Conservation (phyloP, 2,113 vertebrate genomes). For the Dolichotis patagonum region DNA sequence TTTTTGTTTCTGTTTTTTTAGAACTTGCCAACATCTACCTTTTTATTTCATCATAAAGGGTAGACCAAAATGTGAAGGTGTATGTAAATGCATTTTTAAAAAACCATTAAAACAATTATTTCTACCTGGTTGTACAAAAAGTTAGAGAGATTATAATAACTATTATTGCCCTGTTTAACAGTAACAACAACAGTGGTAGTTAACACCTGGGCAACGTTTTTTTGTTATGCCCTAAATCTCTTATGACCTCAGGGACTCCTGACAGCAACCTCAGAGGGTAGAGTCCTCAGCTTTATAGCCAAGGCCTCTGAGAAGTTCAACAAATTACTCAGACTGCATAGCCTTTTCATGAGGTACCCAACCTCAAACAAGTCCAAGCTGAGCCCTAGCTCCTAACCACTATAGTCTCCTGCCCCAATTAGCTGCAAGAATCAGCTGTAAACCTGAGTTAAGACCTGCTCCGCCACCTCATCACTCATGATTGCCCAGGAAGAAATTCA, state of each 20-base stretch:
- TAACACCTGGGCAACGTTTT: constrained; percentile 1
- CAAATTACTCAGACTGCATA: background rate
- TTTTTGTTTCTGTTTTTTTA: background rate
- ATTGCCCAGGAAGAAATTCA: background rate
- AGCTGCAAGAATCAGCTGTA: background rate
- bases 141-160: background rate
- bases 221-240: background rate
- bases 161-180: background rate
- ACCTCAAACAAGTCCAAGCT: background rate
- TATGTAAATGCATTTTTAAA: background rate
- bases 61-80: background rate
- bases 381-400: background rate
- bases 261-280: background rate
- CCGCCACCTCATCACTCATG: background rate
- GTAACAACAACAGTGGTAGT: background rate
- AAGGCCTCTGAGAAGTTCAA: constrained; percentile 9
- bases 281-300: background rate
- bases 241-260: background rate
- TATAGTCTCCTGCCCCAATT: background rate
- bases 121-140: background rate
- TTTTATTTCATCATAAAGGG: background rate
- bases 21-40: background rate
- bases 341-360: background rate
- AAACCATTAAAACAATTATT: background rate
- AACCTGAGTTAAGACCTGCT: background rate